Percentiles rank a stretch among this genome's conserved stretches.
phyloP scores from a whole-genome alignment of 2,113 vertebrate species.

The Microtus oregoni region DNA sequence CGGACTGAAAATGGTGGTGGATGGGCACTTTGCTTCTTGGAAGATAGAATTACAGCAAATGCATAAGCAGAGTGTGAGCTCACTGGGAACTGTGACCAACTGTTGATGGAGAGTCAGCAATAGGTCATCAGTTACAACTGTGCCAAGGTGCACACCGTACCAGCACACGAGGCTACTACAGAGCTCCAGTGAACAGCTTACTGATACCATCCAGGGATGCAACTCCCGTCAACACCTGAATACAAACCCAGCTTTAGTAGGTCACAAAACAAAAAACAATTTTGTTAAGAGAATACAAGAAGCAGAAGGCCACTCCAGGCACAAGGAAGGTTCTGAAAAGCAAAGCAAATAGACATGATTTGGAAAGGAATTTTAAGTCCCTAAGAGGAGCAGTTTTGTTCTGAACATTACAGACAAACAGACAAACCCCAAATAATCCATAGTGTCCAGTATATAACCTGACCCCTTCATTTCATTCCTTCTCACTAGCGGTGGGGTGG shows the following conservation, averaged over 20 bases:
- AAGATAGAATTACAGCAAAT: not conserved
- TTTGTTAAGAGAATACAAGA: not conserved
- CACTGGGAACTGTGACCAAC: not conserved
- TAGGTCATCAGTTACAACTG: not conserved
- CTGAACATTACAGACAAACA: not conserved
- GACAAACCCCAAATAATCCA: not conserved
- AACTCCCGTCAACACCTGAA: not conserved
- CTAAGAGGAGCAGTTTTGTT: not conserved
- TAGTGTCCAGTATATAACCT: not conserved
- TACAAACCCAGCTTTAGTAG: not conserved
- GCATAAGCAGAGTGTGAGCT: not conserved
- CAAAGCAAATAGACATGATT: not conserved
- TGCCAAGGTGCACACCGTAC: fast-evolving
- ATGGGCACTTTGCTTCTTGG: not conserved
- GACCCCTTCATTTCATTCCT: not conserved
- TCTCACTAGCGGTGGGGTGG: not conserved
- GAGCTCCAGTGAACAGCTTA: not conserved
- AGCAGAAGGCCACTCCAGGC: not conserved
- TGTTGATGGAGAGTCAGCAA: not conserved
- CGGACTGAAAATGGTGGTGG: not conserved
- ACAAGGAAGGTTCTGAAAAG: not conserved
- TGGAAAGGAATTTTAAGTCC: not conserved
- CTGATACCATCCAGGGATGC: too few relatives aligned
- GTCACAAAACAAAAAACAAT: not conserved
- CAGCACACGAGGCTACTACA: not conserved